Evolutionary conservation across 2,113 vertebrate genomes (phyloP), one percentile per base, ranked within the genome.

Genomic region (Periophthalmus modestus): DNA sequence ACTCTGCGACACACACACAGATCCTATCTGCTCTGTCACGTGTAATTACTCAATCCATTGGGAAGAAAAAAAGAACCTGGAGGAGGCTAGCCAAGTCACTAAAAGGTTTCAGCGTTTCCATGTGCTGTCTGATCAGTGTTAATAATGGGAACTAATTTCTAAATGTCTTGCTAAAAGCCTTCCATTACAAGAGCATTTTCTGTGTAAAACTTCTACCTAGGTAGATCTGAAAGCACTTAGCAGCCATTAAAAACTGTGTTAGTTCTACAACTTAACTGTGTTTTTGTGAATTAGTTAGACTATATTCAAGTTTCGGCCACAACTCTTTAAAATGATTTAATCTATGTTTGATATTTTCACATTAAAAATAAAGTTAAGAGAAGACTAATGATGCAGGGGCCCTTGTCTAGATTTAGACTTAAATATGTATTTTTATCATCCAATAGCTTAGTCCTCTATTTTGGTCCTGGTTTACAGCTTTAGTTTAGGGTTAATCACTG

Each of bases 1-100:
- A 85, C 73, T 87, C 75, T 54, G 80, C 75, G 65, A 82, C 77
- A 75, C 46, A 75, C 82, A 87, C 73, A 74, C 36, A 82, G 83
- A 83, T 77, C 82, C 78, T 82, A 75, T 88, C 87, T 69, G 54
- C 7, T 19, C 75, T 83, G 87, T 87, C 86, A 82, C 84, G 61
- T 86, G 24, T 72, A 86, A 91, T 90, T 85, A 87, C 66, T 72
- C 77, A 81, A 72, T 66, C 73, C 71, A 76, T 71, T 58, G 72
- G 47, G 65, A 5, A 23, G 58, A 78, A 74, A 69, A n/a, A 54
- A 54, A n/a, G 74, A 74, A 79, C 58, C 50, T 76, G 66, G 65
- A 69, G 81, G 80, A 81, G 68, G 76, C 50, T 68, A 72, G 78
- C 65, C 55, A 73, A 80, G 68, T 81, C 81, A 70, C 61, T 85